phyloP scores from a whole-genome alignment of 2,888 invertebrate genomes.

The Unio pictorum region DNA sequence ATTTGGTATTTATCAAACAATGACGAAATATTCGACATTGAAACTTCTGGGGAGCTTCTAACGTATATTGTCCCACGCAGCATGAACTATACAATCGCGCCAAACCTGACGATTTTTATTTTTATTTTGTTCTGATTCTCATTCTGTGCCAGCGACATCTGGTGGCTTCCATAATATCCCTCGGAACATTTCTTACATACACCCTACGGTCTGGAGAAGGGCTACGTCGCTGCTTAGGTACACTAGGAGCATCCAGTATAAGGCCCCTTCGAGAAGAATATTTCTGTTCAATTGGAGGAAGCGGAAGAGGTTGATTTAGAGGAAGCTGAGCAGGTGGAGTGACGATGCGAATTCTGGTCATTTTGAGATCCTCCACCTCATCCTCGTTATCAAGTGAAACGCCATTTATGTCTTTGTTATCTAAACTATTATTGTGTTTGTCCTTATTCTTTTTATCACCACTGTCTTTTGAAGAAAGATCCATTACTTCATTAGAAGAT shows the following conservation, averaged over 20 bases:
- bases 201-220: constrained; percentile 60
- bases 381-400: constrained; percentile 18
- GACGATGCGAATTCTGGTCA: constrained; percentile 62
- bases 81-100: too few species aligned
- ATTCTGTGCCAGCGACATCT: constrained; percentile 57
- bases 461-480: constrained; percentile 50
- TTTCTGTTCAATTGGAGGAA: constrained; percentile 57
- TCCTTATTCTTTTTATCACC: constrained; percentile 20
- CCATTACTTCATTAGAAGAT: constrained; percentile 57
- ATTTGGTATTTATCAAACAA: too few species aligned
- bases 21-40: too few species aligned
- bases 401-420: constrained; percentile 14
- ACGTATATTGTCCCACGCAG: too few species aligned
- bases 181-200: constrained; percentile 56
- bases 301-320: constrained; percentile 47
- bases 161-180: constrained; percentile 61
- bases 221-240: constrained; percentile 55
- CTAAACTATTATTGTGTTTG: constrained; percentile 33
- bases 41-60: too few species aligned
- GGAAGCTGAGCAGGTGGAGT: constrained; percentile 48
- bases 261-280: constrained; percentile 64
- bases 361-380: constrained; percentile 26
- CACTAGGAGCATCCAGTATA: constrained; percentile 66
- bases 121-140: constrained; percentile 60
- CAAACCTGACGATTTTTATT: too few species aligned